Percentiles rank a stretch among this genome's conserved stretches.
Evolutionary conservation across 2,797 vertebrate genomes (phyloP).

Genomic region (Bufotes viridis): DNA sequence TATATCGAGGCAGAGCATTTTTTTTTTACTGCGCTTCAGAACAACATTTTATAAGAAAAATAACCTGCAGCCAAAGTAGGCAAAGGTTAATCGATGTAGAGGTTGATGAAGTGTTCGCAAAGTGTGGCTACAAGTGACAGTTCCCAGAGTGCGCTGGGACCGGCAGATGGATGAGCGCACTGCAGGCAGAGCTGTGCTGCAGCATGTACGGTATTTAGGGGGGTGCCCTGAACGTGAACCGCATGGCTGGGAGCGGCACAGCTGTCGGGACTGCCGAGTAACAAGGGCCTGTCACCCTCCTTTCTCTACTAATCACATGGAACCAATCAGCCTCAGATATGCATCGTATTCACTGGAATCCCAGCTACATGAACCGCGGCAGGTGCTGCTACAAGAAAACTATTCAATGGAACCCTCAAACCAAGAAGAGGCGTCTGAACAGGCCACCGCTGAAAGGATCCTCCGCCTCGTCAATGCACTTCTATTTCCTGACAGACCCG

Average conservation of each 20-base stretch:
- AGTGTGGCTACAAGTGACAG: neutral
- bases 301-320: constrained; percentile 46
- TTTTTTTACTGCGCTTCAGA: neutral
- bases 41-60: neutral
- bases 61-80: neutral
- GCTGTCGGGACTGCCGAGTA: constrained; percentile 30
- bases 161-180: constrained; percentile 22
- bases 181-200: constrained; percentile 25
- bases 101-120: neutral
- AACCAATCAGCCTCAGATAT: constrained; percentile 43
- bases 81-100: neutral
- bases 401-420: neutral
- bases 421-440: neutral
- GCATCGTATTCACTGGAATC: constrained; percentile 27
- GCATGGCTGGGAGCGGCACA: constrained; percentile 19
- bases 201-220: constrained; percentile 40
- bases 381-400: constrained; percentile 37
- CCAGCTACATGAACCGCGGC: constrained; percentile 32
- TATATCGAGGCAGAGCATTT: neutral
- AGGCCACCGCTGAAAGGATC: neutral
- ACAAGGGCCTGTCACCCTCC: constrained; percentile 36
- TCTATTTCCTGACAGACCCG: too few relatives aligned
- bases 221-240: constrained; percentile 38
- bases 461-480: neutral
- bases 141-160: neutral